These are phyloP conservation scores for Heteromormyrus szaboi DNA, from an alignment of 2,797 vertebrate genomes.

Conservation along the genomic window DNA sequence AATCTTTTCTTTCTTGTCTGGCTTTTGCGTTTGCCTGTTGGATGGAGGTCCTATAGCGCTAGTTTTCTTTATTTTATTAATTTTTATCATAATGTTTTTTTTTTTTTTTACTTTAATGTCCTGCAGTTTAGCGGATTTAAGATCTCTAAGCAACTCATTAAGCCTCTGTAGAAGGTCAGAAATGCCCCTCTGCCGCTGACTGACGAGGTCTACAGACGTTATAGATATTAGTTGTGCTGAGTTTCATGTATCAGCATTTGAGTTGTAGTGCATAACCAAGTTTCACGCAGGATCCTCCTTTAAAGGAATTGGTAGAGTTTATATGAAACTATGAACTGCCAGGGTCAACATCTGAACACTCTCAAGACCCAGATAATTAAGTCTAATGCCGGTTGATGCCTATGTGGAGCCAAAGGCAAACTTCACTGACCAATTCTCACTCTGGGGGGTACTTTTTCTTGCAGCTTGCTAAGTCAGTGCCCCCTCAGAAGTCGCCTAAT, in stretches of 20 bases:
- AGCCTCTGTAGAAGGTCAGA: background rate
- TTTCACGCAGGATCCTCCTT: background rate
- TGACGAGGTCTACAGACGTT: background rate
- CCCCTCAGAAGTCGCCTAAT: background rate
- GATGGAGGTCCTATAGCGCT: background rate
- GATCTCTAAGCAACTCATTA: background rate
- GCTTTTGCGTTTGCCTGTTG: background rate
- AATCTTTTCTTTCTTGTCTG: constrained; percentile 8
- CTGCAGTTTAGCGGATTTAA: background rate
- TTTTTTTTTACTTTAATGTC: background rate
- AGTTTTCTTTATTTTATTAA: background rate
- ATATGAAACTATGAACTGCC: background rate
- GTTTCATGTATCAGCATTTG: background rate
- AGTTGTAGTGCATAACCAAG: background rate
- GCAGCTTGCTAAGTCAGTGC: background rate
- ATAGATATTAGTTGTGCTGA: background rate
- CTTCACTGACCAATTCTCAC: background rate
- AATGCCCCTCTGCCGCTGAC: background rate
- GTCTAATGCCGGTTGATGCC: background rate
- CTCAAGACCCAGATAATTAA: background rate
- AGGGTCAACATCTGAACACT: background rate
- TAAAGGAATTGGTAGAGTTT: background rate
- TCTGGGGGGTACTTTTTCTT: background rate
- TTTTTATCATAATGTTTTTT: background rate
- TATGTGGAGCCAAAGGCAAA: background rate